Conservation (phyloP, 2,113 vertebrate species). For the Neofelis nebulosa region DNA sequence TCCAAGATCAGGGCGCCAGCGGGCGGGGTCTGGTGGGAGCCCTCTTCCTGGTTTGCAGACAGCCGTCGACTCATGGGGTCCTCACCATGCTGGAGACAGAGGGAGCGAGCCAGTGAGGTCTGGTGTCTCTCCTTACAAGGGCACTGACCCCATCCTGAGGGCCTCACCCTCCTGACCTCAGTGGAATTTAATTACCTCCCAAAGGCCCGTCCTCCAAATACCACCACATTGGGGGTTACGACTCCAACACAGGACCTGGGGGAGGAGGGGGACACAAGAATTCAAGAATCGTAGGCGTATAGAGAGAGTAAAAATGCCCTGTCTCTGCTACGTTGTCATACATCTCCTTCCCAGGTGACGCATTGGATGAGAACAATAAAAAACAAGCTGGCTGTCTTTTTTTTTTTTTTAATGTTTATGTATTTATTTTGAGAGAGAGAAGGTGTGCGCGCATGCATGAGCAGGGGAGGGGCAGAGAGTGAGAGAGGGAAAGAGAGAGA, state of each 20-base stretch:
- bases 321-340: background rate
- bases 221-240: background rate
- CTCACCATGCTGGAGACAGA: background rate
- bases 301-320: background rate
- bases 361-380: too few relatives aligned
- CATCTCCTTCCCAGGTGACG: background rate
- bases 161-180: background rate
- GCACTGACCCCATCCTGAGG: background rate
- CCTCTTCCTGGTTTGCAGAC: background rate
- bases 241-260: background rate
- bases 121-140: background rate
- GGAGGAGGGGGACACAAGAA: background rate
- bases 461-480: too few relatives aligned
- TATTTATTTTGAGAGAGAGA: too few relatives aligned
- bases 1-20: too few relatives aligned
- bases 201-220: background rate
- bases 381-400: background rate
- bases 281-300: rapidly evolving
- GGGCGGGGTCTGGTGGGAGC: rapidly evolving
- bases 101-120: rapidly evolving
- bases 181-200: background rate
- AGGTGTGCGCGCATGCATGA: too few relatives aligned
- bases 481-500: too few relatives aligned
- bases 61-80: background rate
- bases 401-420: too few relatives aligned